phyloP scores from a whole-genome alignment of 2,113 vertebrate genomes.

The Nipponia nippon region DNA sequence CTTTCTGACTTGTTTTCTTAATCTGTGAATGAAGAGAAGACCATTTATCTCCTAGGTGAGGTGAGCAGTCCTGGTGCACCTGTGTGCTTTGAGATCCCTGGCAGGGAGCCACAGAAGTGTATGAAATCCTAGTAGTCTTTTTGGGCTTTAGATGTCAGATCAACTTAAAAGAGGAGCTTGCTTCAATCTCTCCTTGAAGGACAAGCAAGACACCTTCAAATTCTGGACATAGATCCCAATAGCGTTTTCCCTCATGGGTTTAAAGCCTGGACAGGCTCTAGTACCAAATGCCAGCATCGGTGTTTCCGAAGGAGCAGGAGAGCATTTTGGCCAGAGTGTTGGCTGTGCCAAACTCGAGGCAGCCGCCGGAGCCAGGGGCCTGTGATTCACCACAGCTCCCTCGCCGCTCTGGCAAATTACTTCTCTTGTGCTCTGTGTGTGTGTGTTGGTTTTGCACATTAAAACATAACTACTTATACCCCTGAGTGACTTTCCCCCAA shows the following conservation, averaged over 20 bases:
- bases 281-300: neutral
- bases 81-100: neutral
- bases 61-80: neutral
- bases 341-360: neutral
- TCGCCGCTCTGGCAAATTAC: neutral
- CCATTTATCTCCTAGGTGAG: neutral
- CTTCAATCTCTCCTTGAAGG: neutral
- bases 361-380: neutral
- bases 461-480: slow-evolving; percentile 31
- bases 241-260: neutral
- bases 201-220: neutral
- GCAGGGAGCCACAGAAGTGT: neutral
- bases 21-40: neutral
- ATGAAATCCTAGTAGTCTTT: neutral
- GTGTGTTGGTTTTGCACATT: slow-evolving; percentile 16
- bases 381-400: neutral
- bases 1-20: neutral
- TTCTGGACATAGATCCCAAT: neutral
- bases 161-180: neutral
- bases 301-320: neutral
- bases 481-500: slow-evolving; percentile 54
- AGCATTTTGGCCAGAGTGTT: neutral
- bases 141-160: neutral
- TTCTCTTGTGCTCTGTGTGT: neutral
- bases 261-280: neutral